These are phyloP conservation scores for Pelecanoides urinatrix DNA, from an alignment of 2,113 vertebrate species.

Conservation along the genomic window DNA sequence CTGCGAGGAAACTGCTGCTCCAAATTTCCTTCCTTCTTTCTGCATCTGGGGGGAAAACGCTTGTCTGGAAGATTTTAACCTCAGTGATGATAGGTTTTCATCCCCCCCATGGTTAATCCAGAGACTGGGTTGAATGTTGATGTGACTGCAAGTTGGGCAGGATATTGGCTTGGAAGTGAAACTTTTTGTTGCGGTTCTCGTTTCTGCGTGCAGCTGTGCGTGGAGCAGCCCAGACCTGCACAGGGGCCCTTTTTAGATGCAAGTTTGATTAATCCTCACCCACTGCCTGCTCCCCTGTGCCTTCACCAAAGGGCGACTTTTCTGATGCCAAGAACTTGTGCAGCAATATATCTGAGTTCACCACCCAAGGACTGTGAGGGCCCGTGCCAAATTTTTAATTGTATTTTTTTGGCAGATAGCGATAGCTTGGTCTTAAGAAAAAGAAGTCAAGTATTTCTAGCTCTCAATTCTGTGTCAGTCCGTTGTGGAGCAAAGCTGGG, in stretches of 20 bases:
- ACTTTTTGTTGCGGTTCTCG: background rate
- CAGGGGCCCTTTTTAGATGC: background rate
- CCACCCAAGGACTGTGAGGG: background rate
- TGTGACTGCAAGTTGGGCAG: background rate
- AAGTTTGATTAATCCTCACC: conserved; percentile 18
- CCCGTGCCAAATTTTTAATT: conserved; percentile 11
- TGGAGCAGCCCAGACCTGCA: background rate
- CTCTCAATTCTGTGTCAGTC: background rate
- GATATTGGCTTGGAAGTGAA: background rate
- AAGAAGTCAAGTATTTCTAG: background rate
- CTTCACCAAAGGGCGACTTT: background rate
- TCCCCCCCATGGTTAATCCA: background rate
- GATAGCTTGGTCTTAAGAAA: background rate
- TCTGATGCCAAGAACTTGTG: conserved; percentile 20
- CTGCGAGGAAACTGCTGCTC: background rate
- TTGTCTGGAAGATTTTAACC: background rate
- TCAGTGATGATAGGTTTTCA: background rate
- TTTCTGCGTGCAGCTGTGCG: background rate
- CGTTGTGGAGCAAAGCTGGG: background rate
- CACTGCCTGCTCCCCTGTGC: background rate
- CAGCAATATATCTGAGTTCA: background rate
- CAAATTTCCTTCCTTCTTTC: background rate
- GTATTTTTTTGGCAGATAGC: conserved; percentile 36
- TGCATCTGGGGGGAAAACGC: rapidly evolving
- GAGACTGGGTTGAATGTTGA: background rate